Conservation (phyloP, 2,888 invertebrate genomes). For the Caenorhabditis uteleia region DNA sequence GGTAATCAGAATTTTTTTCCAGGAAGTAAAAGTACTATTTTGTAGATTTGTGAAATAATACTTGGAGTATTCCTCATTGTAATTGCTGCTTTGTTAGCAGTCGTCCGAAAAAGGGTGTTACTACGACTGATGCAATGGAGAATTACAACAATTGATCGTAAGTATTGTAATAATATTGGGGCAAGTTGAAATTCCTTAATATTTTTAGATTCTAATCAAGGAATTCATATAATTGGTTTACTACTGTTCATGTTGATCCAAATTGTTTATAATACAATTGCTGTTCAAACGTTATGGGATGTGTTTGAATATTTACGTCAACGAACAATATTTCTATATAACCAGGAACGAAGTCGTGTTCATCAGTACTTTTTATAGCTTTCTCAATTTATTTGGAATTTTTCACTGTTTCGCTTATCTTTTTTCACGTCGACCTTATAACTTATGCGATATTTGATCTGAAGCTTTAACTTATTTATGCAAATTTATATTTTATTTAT, state of each 20-base stretch:
- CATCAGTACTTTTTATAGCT: constrained; percentile 35
- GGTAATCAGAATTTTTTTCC: constrained; percentile 6
- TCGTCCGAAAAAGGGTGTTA: constrained; percentile 30
- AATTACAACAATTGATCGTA: constrained; percentile 48
- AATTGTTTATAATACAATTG: constrained; percentile 47
- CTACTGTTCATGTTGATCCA: constrained; percentile 45
- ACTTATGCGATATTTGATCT: neutral
- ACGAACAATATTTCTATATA: constrained; percentile 42
- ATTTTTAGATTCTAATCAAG: constrained; percentile 46
- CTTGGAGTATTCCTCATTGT: constrained; percentile 43
- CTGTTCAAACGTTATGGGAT: constrained; percentile 42
- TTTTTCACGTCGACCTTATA: neutral
- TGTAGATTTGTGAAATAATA: constrained; percentile 43
- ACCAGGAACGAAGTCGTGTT: constrained; percentile 38
- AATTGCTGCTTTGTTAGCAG: constrained; percentile 38
- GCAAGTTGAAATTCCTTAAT: neutral
- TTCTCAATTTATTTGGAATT: neutral
- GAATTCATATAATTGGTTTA: constrained; percentile 46
- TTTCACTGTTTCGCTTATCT: constrained; percentile 4
- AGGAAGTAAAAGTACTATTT: neutral
- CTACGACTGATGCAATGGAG: constrained; percentile 49
- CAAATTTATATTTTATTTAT: constrained; percentile 1
- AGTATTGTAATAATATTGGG: constrained; percentile 3
- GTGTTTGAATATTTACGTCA: constrained; percentile 47
- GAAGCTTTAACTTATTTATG: neutral